Percentiles rank a stretch among this genome's conserved stretches.
Evolutionary conservation across 2,888 invertebrate species (phyloP).

Genomic region (Drosophila neonasuta): DNA sequence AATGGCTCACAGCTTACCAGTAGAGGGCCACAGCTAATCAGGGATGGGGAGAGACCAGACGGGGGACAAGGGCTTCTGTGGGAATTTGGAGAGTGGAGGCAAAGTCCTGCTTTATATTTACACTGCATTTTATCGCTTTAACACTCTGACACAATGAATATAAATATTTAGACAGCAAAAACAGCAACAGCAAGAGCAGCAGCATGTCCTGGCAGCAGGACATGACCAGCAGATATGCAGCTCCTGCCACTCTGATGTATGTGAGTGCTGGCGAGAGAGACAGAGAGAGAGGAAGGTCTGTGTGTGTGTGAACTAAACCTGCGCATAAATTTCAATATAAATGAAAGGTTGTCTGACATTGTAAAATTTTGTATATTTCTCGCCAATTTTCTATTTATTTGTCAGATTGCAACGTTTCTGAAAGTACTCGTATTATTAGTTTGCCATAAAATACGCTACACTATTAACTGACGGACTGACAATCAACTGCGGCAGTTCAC

Average conservation of each 20-base stretch:
- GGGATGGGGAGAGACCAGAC: conserved; percentile 5
- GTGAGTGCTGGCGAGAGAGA: conserved; percentile 6
- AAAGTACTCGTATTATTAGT: not conserved
- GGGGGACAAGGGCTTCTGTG: not conserved
- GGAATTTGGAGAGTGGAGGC: not conserved
- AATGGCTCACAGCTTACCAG: conserved; percentile 32
- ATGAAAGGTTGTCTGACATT: conserved; percentile 64
- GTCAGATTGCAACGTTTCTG: conserved; percentile 21
- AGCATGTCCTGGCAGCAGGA: conserved; percentile 53
- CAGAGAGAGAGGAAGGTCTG: not conserved
- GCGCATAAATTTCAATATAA: conserved; percentile 75
- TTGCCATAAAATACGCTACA: not conserved
- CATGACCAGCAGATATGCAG: conserved; percentile 64
- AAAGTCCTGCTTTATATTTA: conserved; percentile 68
- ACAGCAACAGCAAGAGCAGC: conserved; percentile 60
- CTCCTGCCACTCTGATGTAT: conserved; percentile 6
- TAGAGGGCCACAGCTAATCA: conserved; percentile 59
- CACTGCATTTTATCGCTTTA: conserved; percentile 78
- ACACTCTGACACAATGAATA: conserved; percentile 78
- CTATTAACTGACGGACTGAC: not conserved
- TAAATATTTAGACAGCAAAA: conserved; percentile 78
- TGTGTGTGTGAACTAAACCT: conserved; percentile 56
- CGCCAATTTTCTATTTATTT: conserved; percentile 50
- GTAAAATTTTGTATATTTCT: conserved; percentile 41
- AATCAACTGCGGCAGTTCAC: not conserved